These are phyloP conservation scores for Lerema accius DNA, from an alignment of 1,140 invertebrate species.

Conservation along the genomic window DNA sequence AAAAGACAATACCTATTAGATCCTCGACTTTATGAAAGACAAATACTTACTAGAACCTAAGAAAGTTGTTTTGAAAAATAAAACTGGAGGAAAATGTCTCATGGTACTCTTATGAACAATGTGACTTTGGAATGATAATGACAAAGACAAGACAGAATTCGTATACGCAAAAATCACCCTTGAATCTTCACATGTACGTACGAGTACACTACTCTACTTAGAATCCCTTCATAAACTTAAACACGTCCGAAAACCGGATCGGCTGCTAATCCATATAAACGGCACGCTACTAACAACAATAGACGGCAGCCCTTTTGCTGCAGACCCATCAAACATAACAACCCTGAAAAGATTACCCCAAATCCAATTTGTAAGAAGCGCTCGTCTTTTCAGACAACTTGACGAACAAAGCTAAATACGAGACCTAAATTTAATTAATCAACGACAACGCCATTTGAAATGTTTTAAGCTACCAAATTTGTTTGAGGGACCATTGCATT, in stretches of 20 bases:
- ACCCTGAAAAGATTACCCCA: constrained; percentile 8
- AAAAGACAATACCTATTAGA: too few relatives aligned
- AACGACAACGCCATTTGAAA: constrained; percentile 9
- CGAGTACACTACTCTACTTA: too few relatives aligned
- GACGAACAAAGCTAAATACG: constrained; percentile 26
- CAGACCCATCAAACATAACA: not conserved
- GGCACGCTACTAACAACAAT: not conserved
- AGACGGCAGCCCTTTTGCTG: not conserved
- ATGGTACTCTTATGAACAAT: too few relatives aligned
- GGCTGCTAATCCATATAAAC: not conserved
- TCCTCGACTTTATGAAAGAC: too few relatives aligned
- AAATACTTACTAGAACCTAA: too few relatives aligned
- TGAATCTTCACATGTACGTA: too few relatives aligned
- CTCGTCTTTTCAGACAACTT: constrained; percentile 26
- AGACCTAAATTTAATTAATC: constrained; percentile 24
- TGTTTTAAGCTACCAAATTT: constrained; percentile 23
- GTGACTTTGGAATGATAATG: too few relatives aligned
- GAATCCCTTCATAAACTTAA: not conserved
- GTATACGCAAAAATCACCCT: too few relatives aligned
- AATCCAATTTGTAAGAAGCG: constrained; percentile 19
- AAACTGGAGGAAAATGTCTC: too few relatives aligned
- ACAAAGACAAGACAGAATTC: too few relatives aligned
- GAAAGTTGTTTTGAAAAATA: too few relatives aligned
- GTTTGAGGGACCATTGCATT: not conserved
- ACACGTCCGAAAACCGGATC: not conserved